A percentile compares a stretch with the other conserved stretches of the same genome.
These are phyloP conservation scores for Sarcophaga subvicina DNA, from an alignment of 2,888 invertebrate species.

Conservation along the genomic window DNA sequence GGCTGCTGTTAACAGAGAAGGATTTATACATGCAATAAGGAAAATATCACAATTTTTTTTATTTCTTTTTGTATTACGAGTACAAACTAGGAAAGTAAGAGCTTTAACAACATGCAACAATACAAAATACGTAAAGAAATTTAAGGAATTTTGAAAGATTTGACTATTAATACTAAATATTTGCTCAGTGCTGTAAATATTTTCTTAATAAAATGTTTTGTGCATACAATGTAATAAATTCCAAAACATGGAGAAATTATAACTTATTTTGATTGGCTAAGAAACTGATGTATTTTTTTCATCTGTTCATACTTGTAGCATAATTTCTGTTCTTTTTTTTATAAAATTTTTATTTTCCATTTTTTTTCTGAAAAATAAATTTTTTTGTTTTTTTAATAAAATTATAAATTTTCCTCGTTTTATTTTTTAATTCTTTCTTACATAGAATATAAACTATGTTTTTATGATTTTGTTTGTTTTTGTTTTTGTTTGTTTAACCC, in stretches of 20 bases:
- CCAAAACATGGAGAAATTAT: not conserved
- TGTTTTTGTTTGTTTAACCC: conserved; percentile 35
- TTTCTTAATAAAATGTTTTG: not conserved
- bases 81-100: no score
- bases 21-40: no score
- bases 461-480: conserved; percentile 45
- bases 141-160: no score
- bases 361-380: not conserved
- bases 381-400: not conserved
- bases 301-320: not conserved
- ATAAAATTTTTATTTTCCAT: conserved; percentile 59
- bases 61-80: no score
- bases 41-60: no score
- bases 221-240: not conserved
- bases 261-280: conserved; percentile 51
- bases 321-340: not conserved
- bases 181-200: not conserved
- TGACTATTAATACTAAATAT: not conserved
- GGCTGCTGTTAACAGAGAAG: no score
- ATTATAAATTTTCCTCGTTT: conserved; percentile 18
- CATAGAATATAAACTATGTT: conserved; percentile 41
- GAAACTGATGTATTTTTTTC: not conserved
- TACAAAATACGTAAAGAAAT: no score
- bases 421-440: conserved; percentile 10
- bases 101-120: no score